Percentiles rank a stretch among this genome's conserved stretches.
These are phyloP conservation scores for Emmelina monodactyla DNA, from an alignment of 2,888 invertebrate genomes.

Conservation along the genomic window DNA sequence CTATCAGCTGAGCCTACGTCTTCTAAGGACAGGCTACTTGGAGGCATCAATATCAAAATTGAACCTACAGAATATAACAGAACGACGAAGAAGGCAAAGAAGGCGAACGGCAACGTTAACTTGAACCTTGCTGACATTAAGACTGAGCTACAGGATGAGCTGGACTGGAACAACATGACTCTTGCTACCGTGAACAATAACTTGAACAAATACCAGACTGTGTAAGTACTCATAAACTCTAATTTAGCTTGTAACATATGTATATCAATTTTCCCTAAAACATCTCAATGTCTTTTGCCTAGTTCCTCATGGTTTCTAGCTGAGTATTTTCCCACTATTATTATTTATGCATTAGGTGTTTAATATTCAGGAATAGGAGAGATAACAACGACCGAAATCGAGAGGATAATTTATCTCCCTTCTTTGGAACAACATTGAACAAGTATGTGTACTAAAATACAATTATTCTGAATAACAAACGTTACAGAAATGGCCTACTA, in stretches of 20 bases:
- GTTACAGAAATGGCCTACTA: constrained; percentile 23
- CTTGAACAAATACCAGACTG: constrained; percentile 42
- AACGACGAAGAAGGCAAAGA: constrained; percentile 34
- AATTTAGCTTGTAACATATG: too few species aligned
- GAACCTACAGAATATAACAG: constrained; percentile 30
- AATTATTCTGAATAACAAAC: constrained; percentile 1
- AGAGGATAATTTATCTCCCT: constrained; percentile 48
- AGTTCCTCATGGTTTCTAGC: constrained; percentile 8
- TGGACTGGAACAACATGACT: constrained; percentile 57
- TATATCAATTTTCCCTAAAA: constrained; percentile 2
- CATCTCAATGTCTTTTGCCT: constrained; percentile 1
- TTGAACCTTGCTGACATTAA: constrained; percentile 49
- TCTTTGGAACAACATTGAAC: constrained; percentile 50
- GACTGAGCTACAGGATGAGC: constrained; percentile 56
- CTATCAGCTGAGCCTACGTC: constrained; percentile 20
- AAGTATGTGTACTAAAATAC: constrained; percentile 40
- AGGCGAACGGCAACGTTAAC: constrained; percentile 21
- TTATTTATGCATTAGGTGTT: constrained; percentile 21
- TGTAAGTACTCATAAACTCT: constrained; percentile 32
- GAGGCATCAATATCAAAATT: constrained; percentile 50
- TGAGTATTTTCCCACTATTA: not conserved
- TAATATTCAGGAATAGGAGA: constrained; percentile 54
- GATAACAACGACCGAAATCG: constrained; percentile 52
- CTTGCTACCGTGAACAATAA: constrained; percentile 52
- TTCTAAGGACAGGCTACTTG: constrained; percentile 47